These are phyloP conservation scores for Drosophila neutralis DNA, from an alignment of 2,888 invertebrate genomes.

Conservation along the genomic window DNA sequence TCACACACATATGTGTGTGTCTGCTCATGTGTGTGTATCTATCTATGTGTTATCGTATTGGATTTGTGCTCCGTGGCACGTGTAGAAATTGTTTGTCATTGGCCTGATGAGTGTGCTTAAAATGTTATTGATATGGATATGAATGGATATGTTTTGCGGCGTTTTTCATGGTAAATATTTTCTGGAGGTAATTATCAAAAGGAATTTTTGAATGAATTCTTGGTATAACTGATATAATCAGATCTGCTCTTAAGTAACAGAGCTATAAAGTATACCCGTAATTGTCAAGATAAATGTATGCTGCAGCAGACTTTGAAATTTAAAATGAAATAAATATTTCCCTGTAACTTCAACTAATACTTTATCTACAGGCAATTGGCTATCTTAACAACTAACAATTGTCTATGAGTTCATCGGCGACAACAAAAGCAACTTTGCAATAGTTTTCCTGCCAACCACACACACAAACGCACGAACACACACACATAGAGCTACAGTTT, in stretches of 20 bases:
- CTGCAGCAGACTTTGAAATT: not conserved
- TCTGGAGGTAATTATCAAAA: conserved; percentile 28
- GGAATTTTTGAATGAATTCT: not conserved
- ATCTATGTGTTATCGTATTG: conserved; percentile 34
- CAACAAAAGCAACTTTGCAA: conserved; percentile 12
- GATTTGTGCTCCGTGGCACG: conserved; percentile 54
- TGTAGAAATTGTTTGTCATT: conserved; percentile 60
- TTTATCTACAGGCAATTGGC: not conserved
- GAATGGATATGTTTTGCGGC: conserved; percentile 8
- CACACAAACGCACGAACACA: not conserved
- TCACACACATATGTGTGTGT: not conserved
- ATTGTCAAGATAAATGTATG: not conserved
- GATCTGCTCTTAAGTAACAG: not conserved
- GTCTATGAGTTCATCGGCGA: conserved; percentile 33
- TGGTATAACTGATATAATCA: not conserved
- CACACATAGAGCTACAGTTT: conserved; percentile 5
- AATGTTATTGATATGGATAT: conserved; percentile 60
- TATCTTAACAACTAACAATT: conserved; percentile 2
- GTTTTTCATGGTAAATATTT: not conserved
- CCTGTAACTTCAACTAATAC: not conserved
- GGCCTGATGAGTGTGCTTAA: conserved; percentile 57
- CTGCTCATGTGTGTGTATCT: not conserved
- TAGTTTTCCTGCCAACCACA: conserved; percentile 39
- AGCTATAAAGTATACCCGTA: too few species aligned
- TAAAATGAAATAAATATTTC: not conserved